Evolutionary conservation across 2,797 vertebrate species (phyloP), one percentile per base, ranked within the genome.

Genomic region (Coracias cyanogaster): DNA sequence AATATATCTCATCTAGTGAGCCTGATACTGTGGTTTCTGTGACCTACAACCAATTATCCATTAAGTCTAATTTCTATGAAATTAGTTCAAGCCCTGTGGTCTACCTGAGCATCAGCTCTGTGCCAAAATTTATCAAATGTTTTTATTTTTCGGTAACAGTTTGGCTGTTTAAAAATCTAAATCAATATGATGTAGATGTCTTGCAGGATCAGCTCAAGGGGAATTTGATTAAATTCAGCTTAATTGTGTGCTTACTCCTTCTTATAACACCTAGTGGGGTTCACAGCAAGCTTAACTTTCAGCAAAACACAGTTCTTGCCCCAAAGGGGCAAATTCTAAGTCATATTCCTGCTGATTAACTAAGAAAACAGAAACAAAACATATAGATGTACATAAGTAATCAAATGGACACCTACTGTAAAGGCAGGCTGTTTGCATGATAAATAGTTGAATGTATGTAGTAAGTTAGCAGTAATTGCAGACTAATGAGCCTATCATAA

Each of bases 381-480:
- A 43, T 72, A 64, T 39, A 70, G 86, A 82, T 61, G 55, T 61
- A 94, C 48, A 21, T 92, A 70, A 86, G 76, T 10, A 94, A 79
- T 51, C 67, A 94, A 94, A 86, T 5, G 31, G 78, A 83, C 71
- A 60, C 61, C 33, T 43, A 80, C 39, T 60, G 82, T 71, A 86
- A 95, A 94, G 65, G 67, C 49, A 77, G 49, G 29, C 26, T 72
- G 29, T 90, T 95, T 91, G 31, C 91, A 94, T 87, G 79, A 91
- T 88, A 97, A 95, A 97, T 54, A 97, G 54, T 81, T 92, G 65
- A 93, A 90, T 82, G 62, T 71, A 86, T 89, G 48, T 86, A 86
- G 89, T 91, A 96, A 96, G 95, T 93, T 73, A 97, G 41, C 81
- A 95, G 82, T 97, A 97, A 95, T 62, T 96, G 43, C 1, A 1